Conservation (phyloP, 2,888 invertebrate species). For the Galerucella nymphaeae region DNA sequence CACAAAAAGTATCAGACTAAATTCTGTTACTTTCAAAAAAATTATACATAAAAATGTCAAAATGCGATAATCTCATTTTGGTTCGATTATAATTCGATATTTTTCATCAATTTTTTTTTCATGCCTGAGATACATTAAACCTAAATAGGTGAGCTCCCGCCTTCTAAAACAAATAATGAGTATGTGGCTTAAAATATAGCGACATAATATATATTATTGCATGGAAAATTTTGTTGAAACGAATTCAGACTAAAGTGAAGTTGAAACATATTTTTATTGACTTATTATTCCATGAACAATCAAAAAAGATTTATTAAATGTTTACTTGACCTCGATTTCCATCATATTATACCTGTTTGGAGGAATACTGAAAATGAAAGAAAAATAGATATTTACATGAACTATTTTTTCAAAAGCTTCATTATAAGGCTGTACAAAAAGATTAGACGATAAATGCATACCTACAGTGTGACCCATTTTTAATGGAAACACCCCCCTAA, state of each 20-base stretch:
- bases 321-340: no score
- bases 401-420: no score
- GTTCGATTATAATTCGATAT: slow-evolving; percentile 19
- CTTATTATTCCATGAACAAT: no score
- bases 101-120: slow-evolving; percentile 10
- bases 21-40: slow-evolving; percentile 21
- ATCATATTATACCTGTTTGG: no score
- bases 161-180: background rate
- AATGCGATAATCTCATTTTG: slow-evolving; percentile 28
- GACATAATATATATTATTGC: background rate
- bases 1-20: slow-evolving; percentile 17
- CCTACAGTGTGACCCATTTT: no score
- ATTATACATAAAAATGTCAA: slow-evolving; percentile 12
- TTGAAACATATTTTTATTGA: no score
- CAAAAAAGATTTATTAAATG: no score
- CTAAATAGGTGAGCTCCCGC: slow-evolving; percentile 4
- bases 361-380: no score
- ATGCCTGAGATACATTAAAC: slow-evolving; percentile 28
- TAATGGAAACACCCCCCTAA: no score
- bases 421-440: no score
- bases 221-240: background rate
- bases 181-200: background rate
- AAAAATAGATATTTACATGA: no score
- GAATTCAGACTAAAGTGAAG: background rate
- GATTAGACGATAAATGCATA: no score